Evolutionary conservation across 2,888 invertebrate genomes (phyloP), one percentile per base, ranked within the genome.

Genomic region (Magallana nippona): DNA sequence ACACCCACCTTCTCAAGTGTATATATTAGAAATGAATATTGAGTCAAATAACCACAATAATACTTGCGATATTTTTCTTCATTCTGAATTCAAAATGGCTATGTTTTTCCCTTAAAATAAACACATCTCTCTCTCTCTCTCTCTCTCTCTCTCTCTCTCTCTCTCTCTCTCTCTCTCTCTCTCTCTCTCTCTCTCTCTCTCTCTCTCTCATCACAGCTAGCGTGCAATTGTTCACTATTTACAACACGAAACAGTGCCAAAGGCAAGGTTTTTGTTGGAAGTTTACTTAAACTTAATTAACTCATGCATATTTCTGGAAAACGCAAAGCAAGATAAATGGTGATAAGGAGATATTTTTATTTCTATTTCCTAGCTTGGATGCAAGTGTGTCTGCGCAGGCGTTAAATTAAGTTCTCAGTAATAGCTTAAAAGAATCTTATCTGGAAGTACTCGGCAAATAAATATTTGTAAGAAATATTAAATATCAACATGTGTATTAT

Each of bases 141-240:
- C 44, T 58, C 58, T n/a, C 15, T 84, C 57, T 86, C 86, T 58
- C 58, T 58, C 58, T 17, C 58, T 58, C 58, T 58, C 15, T 17
- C 15, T 58, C 58, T 58, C 58, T 58, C 58, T 58, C 58, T 58
- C 58, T n/a, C 32, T 32, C 32, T 32, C 32, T 32, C 32, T 32
- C 32, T 32, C 32, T 32, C 32, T 32, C 32, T 32, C 32, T 32
- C 32, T 32, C 32, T 32, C 32, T 32, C 32, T 32, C 32, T 44
- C 44, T 44, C 44, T 44, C 5, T 44, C 5, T 44, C 44, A 8
- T 44, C 44, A 44, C 5, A 44, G 44, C 44, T 44, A 44, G 44
- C 44, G 44, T 44, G 44, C 44, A 8, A 8, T 44, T 44, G 8
- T 44, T 44, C 5, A 44, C 44, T 44, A 44, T 44, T 44, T 44